phyloP scores from a whole-genome alignment of 2,113 vertebrate species.

The Clarias macrocephalus region DNA sequence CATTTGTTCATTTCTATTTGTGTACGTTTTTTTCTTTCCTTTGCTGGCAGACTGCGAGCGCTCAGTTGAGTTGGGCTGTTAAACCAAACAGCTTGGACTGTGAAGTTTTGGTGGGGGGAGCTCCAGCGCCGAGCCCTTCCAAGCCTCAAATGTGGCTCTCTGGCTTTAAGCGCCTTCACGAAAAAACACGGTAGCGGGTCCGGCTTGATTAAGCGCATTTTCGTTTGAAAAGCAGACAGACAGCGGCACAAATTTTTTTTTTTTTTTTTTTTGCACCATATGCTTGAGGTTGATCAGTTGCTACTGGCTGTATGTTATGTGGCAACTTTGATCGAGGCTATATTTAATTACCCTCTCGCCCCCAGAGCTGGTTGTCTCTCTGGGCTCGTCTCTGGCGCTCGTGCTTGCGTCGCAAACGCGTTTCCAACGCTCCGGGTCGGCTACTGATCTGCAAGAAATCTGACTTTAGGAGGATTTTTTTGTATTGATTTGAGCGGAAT shows the following conservation, averaged over 20 bases:
- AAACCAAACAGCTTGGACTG: slow-evolving; percentile 20
- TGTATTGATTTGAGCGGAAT: slow-evolving; percentile 41
- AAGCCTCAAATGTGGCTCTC: slow-evolving; percentile 43
- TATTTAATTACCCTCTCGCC: slow-evolving; percentile 40
- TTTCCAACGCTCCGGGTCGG: background rate
- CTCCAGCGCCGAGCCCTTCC: slow-evolving; percentile 10
- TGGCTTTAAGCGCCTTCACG: slow-evolving; percentile 18
- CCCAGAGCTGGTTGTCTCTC: background rate
- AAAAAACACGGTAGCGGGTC: background rate
- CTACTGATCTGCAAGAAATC: background rate
- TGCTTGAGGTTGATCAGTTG: slow-evolving; percentile 29
- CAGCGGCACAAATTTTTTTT: slow-evolving; percentile 1
- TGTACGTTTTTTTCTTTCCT: slow-evolving; percentile 6
- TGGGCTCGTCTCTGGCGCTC: background rate
- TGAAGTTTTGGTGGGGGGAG: background rate
- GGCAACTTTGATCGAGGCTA: slow-evolving; percentile 20
- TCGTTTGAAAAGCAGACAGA: slow-evolving; percentile 22
- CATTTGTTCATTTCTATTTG: slow-evolving; percentile 27
- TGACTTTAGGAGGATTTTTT: background rate
- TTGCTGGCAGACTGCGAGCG: background rate
- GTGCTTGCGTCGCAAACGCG: background rate
- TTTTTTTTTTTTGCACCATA: slow-evolving; percentile 25
- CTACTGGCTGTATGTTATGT: slow-evolving; percentile 21
- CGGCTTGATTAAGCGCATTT: slow-evolving; percentile 32
- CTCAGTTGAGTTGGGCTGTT: background rate